Evolutionary conservation across 2,797 vertebrate genomes (phyloP).

Genomic region (Hippocampus kuda): DNA sequence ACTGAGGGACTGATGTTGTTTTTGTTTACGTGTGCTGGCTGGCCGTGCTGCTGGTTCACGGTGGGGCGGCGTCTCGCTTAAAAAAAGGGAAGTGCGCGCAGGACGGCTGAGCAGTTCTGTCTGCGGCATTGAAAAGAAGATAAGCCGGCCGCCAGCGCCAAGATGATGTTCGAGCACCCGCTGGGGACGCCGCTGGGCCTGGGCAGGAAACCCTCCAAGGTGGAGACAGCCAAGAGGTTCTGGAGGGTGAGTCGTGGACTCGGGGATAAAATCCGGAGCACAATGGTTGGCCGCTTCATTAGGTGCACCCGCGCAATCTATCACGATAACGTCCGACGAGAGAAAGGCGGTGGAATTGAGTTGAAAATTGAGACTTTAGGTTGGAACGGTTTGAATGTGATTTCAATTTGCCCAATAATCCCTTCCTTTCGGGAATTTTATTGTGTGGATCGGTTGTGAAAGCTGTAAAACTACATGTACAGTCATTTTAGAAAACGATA

Average conservation of each 20-base stretch:
- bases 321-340: neutral
- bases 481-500: no score
- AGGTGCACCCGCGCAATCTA: neutral
- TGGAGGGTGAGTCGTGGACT: constrained; percentile 79
- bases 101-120: constrained; percentile 16
- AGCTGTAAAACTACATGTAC: no score
- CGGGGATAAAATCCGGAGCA: no score
- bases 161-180: constrained; percentile 58
- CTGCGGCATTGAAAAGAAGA: neutral
- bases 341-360: neutral
- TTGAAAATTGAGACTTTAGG: neutral
- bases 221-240: constrained; percentile 75
- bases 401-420: no score
- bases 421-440: no score
- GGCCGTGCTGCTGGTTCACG: constrained; percentile 56
- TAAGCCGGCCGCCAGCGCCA: constrained; percentile 13
- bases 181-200: constrained; percentile 52
- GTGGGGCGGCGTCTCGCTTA: constrained; percentile 45
- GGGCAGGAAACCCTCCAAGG: constrained; percentile 69
- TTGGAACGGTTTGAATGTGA: no score
- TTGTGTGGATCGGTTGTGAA: no score
- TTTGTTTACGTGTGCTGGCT: constrained; percentile 44
- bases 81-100: constrained; percentile 4
- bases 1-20: constrained; percentile 40
- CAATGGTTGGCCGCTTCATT: neutral